Base-by-base conservation (phyloP, 2,888 invertebrate genomes). In the Oscheius onirici region DNA sequence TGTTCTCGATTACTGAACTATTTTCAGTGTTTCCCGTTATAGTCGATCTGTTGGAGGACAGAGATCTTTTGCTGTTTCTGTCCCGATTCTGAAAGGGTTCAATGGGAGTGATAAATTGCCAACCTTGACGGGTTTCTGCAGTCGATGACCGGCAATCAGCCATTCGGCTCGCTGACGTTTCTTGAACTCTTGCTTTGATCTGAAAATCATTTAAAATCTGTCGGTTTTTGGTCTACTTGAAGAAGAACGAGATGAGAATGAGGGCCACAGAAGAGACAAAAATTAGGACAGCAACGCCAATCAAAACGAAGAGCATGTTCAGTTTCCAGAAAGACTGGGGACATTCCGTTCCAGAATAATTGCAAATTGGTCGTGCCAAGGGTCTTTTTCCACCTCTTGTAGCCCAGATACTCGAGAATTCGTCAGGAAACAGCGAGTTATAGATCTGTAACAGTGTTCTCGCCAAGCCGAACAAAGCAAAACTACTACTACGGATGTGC, bases 31-130 rank as follows among this genome's bases (percentile, higher is more conserved):
- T 57, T 17, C 70, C 73, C 1, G 80, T 78, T 40, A 75, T 61
- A 0, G 74, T 75, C 2, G 76, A 75, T 0, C 76, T 75, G 0
- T 71, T 76, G 0, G 78, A 78, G 52, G 76, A 75, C 11, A 80
- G 73, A 3, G 80, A 80, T 63, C 78, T 43, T 13, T 76, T 75
- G 44, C 74, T 74, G 57, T 73, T 51, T 10, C 49, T n/a, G 15
- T 72, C 63, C 51, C 69, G 68, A 15, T 71, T 69, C 51, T 58
- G 24, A 52, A 58, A 24, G 22, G 17, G 11, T 60, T n/a, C n/a
- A n/a, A n/a, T 34, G 34, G 8, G 8, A 34, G 34, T 34, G 34
- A 34, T 34, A 34, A 34, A 34, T 43, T 43, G 20, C 20, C 20
- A 41, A 60, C 60, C 13, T 60, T 60, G 24, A 60, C 20, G n/a